Conservation (phyloP, 2,888 invertebrate species). For the Campopleginae sp. region DNA sequence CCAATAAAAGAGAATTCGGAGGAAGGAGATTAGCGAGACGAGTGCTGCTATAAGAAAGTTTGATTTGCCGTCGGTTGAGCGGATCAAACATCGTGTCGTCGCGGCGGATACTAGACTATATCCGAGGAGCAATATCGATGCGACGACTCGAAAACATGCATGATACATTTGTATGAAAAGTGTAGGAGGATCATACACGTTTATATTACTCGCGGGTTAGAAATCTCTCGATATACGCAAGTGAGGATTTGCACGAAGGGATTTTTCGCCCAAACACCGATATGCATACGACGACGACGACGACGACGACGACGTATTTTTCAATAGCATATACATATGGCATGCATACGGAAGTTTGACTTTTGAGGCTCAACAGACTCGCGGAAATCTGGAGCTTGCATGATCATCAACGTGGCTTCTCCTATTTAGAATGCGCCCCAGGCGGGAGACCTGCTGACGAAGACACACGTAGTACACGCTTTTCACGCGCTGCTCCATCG, state of each 20-base stretch:
- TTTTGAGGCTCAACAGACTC: conserved; percentile 28
- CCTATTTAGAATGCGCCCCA: conserved; percentile 49
- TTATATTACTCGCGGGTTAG: no score
- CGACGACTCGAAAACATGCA: no score
- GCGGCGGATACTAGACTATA: no score
- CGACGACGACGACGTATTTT: conserved; percentile 1
- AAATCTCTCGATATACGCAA: no score
- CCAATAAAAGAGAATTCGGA: no score
- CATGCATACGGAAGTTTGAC: conserved; percentile 10
- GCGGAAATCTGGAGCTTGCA: conserved; percentile 27
- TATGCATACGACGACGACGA: conserved; percentile 5
- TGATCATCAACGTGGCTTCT: conserved; percentile 13
- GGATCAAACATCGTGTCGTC: no score
- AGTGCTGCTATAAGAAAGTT: no score
- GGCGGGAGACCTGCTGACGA: background rate
- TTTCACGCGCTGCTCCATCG: conserved; percentile 62
- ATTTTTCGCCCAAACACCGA: conserved; percentile 29
- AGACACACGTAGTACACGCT: conserved; percentile 29
- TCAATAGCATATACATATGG: background rate
- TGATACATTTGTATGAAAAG: no score
- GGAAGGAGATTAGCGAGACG: no score
- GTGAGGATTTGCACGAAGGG: background rate
- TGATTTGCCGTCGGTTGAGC: no score
- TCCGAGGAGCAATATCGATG: no score
- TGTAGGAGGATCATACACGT: no score